Conservation (phyloP, 2,797 vertebrate species). For the Trematomus bernacchii region DNA sequence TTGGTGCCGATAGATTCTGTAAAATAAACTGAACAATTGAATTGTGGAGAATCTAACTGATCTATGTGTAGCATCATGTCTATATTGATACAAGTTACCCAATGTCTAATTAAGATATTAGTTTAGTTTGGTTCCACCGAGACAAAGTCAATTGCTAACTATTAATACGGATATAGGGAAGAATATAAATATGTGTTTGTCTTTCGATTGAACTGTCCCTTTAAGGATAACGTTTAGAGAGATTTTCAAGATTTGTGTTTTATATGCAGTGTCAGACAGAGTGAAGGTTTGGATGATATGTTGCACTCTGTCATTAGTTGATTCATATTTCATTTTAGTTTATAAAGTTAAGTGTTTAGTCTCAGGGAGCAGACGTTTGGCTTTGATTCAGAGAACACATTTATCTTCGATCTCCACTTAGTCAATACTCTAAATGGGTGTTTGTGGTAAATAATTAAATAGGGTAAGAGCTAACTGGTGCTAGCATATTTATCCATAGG, state of each 20-base stretch:
- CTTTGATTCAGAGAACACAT: conserved; percentile 47
- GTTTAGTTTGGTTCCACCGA: too few relatives aligned
- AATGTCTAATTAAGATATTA: too few relatives aligned
- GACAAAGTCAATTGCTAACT: too few relatives aligned
- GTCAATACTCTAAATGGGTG: conserved; percentile 38
- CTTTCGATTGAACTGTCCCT: too few relatives aligned
- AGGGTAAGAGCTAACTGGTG: background rate
- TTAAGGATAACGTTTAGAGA: background rate
- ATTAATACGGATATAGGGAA: too few relatives aligned
- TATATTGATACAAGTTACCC: too few relatives aligned
- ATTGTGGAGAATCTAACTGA: too few relatives aligned
- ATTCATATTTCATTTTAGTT: conserved; percentile 25
- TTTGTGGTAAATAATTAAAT: conserved; percentile 36
- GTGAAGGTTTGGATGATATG: background rate
- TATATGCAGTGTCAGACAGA: background rate
- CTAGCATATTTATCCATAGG: conserved; percentile 3
- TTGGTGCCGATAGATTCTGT: too few relatives aligned
- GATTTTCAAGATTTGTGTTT: background rate
- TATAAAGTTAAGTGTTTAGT: conserved; percentile 8
- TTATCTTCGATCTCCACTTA: conserved; percentile 29
- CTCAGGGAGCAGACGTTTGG: conserved; percentile 29
- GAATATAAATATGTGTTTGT: too few relatives aligned
- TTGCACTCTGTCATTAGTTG: conserved; percentile 21
- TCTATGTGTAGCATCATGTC: too few relatives aligned
- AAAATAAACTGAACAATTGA: too few relatives aligned